Evolutionary conservation across 2,888 invertebrate genomes (phyloP).

Genomic region (Philopedon plagiatum): DNA sequence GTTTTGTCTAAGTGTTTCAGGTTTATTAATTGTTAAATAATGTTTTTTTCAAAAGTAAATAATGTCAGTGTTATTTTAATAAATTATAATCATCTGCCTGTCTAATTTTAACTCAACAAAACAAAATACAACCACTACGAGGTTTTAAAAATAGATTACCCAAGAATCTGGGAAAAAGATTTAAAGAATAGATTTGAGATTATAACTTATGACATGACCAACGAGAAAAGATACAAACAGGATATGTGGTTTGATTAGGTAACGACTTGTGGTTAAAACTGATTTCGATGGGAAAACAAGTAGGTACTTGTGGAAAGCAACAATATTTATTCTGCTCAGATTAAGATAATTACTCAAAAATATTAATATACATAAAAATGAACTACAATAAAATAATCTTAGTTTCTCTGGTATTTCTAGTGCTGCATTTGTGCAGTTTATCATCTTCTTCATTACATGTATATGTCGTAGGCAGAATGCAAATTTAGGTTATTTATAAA

Average conservation of each 20-base stretch:
- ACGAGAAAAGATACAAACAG: conserved; percentile 16
- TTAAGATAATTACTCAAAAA: background rate
- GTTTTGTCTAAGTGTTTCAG: too few species aligned
- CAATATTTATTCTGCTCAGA: background rate
- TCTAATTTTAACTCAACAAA: background rate
- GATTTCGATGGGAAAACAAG: background rate
- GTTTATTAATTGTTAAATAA: too few species aligned
- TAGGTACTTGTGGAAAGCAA: background rate
- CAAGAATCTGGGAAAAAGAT: conserved; percentile 2
- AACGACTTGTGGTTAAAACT: conserved; percentile 6
- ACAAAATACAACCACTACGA: background rate
- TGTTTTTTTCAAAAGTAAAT: too few species aligned
- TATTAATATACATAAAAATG: too few species aligned
- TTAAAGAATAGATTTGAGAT: conserved; percentile 10
- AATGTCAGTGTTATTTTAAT: too few species aligned
- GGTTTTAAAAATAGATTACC: background rate
- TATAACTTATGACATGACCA: background rate
- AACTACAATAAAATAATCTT: too few species aligned
- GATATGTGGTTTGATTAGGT: conserved; percentile 2
- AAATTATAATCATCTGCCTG: background rate
- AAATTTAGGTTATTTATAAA: too few species aligned
- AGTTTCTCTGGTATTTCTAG: too few species aligned
- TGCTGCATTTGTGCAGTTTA: too few species aligned
- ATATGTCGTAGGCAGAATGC: too few species aligned
- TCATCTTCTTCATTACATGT: too few species aligned